phyloP scores from a whole-genome alignment of 2,888 invertebrate species.

The Hymenopus coronatus region DNA sequence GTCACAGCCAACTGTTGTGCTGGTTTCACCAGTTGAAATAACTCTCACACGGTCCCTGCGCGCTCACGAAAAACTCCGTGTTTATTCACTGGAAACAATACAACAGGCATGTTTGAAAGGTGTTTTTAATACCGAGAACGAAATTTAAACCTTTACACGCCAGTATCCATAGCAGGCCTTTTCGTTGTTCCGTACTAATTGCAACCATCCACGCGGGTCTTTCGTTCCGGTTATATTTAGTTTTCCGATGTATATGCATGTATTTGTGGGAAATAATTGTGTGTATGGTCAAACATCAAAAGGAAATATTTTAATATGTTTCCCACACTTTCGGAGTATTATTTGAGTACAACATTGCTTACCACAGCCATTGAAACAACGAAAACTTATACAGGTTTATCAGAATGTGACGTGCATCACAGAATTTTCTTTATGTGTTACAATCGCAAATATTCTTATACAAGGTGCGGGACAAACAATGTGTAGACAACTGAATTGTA shows the following conservation, averaged over 20 bases:
- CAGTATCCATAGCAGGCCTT: neutral
- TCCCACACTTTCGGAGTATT: no score
- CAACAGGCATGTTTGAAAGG: neutral
- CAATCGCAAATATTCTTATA: no score
- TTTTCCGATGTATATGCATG: neutral
- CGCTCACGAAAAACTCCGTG: neutral
- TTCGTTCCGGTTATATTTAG: neutral
- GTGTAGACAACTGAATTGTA: no score
- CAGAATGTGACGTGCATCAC: no score
- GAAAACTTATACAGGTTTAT: no score
- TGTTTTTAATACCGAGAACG: neutral
- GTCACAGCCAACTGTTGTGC: conserved; percentile 12
- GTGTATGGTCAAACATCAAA: neutral
- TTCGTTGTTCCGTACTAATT: neutral
- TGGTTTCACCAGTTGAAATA: neutral
- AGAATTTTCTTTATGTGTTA: no score
- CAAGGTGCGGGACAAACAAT: no score
- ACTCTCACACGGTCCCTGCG: neutral
- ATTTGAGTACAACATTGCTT: no score
- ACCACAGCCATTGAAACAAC: no score
- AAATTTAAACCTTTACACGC: neutral
- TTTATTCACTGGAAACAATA: neutral
- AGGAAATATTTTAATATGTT: no score
- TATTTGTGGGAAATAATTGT: neutral
- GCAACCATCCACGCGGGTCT: neutral